phyloP scores from a whole-genome alignment of 2,888 invertebrate genomes.

The Encarsia formosa region DNA sequence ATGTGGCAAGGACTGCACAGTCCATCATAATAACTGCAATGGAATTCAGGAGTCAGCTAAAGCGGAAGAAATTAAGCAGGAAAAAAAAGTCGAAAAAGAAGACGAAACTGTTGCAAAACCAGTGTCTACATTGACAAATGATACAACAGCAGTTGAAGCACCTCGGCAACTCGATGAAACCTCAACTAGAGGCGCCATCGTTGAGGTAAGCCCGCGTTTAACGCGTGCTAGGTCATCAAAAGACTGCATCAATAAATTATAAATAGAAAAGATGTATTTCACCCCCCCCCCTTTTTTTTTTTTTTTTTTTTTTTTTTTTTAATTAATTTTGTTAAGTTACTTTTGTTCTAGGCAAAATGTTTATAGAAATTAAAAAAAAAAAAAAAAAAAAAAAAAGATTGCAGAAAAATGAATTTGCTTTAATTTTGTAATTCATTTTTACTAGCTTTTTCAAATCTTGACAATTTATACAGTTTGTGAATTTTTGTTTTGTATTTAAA shows the following conservation, averaged over 20 bases:
- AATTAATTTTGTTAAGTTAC: neutral
- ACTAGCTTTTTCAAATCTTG: too few species aligned
- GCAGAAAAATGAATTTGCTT: too few species aligned
- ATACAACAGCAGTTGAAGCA: neutral
- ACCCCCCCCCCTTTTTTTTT: neutral
- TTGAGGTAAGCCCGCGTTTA: conserved; percentile 42
- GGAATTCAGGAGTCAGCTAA: neutral
- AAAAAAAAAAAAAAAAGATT: too few species aligned
- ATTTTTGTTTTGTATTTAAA: too few species aligned
- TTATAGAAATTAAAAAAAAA: too few species aligned
- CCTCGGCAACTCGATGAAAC: conserved; percentile 8
- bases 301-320: too few species aligned
- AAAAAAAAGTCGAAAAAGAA: neutral
- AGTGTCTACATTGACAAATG: too few species aligned
- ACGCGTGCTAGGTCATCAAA: conserved; percentile 11
- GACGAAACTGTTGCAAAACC: too few species aligned
- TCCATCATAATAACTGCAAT: neutral
- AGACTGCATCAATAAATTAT: conserved; percentile 14
- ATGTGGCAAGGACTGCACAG: neutral
- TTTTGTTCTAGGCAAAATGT: too few species aligned
- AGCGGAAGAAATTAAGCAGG: neutral
- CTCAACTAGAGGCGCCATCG: conserved; percentile 43
- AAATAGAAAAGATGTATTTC: conserved; percentile 7
- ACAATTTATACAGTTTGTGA: too few species aligned
- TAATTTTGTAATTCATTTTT: too few species aligned